These are phyloP conservation scores for Turnix velox DNA, from an alignment of 2,113 vertebrate species.

Conservation along the genomic window DNA sequence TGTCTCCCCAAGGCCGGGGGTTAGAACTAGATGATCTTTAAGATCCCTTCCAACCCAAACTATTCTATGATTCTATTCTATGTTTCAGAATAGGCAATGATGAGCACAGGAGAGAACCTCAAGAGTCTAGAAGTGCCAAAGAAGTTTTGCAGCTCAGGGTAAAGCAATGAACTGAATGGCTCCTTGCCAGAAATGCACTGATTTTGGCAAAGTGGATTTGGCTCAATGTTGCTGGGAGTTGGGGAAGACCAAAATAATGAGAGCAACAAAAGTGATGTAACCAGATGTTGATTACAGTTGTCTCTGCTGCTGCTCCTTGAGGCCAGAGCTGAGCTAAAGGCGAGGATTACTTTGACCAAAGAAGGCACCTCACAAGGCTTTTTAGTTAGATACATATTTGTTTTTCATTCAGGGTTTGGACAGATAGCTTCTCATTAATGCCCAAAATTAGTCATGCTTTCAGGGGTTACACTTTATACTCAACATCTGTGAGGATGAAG, in stretches of 20 bases:
- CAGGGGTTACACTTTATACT: neutral
- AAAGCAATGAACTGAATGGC: neutral
- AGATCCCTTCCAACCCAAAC: too few species aligned
- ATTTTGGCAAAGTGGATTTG: neutral
- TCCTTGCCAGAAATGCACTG: neutral
- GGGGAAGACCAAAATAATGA: neutral
- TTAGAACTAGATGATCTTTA: too few species aligned
- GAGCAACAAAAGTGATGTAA: neutral
- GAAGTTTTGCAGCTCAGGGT: neutral
- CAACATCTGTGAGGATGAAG: conserved; percentile 14
- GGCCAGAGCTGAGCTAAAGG: neutral
- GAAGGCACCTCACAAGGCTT: neutral
- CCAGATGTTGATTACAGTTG: neutral
- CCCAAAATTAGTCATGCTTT: neutral
- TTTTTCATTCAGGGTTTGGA: neutral
- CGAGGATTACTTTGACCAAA: neutral
- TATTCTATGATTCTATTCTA: too few species aligned
- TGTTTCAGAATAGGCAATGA: too few species aligned
- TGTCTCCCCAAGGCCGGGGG: too few species aligned
- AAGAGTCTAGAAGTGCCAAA: neutral
- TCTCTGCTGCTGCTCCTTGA: neutral
- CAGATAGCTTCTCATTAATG: neutral
- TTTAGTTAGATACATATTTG: neutral
- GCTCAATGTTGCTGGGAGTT: neutral
- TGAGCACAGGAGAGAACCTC: neutral